Evolutionary conservation across 1,140 invertebrate species (phyloP).

Genomic region (Paramacrobiotus metropolitanus): DNA sequence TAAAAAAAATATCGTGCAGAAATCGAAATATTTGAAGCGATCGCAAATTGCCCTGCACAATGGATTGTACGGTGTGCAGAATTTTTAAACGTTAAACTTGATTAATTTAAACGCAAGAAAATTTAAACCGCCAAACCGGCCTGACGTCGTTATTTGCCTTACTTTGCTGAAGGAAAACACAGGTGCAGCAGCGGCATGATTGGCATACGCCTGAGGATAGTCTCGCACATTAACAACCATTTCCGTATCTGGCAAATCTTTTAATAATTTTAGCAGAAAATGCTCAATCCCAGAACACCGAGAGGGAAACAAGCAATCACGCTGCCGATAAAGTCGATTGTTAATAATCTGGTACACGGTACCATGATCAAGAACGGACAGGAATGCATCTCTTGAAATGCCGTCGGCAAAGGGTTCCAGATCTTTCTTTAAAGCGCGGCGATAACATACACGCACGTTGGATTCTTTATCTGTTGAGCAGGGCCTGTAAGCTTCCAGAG

Average conservation of each 20-base stretch:
- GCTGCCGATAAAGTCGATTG: constrained; percentile 51
- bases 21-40: constrained; percentile 4
- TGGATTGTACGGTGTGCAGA: too few relatives aligned
- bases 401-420: neutral
- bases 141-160: constrained; percentile 15
- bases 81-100: constrained; percentile 8
- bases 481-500: neutral
- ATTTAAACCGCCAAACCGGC: constrained; percentile 5
- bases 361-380: constrained; percentile 12
- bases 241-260: constrained; percentile 54
- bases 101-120: constrained; percentile 9
- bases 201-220: constrained; percentile 55
- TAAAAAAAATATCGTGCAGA: constrained; percentile 10
- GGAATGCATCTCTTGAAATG: constrained; percentile 10
- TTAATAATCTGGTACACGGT: constrained; percentile 54
- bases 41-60: constrained; percentile 6
- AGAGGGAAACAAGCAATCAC: constrained; percentile 62
- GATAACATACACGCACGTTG: too few relatives aligned
- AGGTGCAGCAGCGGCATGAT: constrained; percentile 38
- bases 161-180: constrained; percentile 89
- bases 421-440: too few relatives aligned
- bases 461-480: too few relatives aligned
- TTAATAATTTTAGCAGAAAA: constrained; percentile 39
- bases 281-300: constrained; percentile 74
- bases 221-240: constrained; percentile 68